Conservation (phyloP, 2,797 vertebrate species). For the Syndactyla subalaris region DNA sequence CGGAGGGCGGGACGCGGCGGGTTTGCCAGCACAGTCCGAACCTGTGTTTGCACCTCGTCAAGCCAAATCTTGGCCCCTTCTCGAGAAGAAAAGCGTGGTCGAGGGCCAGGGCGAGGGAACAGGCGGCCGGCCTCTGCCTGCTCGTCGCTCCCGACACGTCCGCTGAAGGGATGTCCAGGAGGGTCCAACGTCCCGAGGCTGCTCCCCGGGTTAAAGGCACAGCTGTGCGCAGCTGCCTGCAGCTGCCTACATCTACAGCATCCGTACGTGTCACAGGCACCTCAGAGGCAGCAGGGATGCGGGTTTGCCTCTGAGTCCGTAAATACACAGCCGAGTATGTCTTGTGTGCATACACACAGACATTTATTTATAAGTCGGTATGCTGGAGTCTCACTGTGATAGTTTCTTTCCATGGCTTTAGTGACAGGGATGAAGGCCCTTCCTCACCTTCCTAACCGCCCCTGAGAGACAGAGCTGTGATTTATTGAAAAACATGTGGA, state of each 20-base stretch:
- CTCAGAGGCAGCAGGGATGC: background rate
- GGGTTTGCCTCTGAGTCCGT: background rate
- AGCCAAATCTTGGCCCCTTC: background rate
- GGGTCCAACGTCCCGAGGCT: too few species aligned
- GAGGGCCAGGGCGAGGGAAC: background rate
- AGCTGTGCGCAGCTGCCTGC: background rate
- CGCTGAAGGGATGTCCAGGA: background rate
- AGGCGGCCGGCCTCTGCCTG: background rate
- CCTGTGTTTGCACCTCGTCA: background rate
- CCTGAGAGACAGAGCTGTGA: background rate
- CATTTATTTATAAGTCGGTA: background rate
- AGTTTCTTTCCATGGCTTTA: accelerated
- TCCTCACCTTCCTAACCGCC: background rate
- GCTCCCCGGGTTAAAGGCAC: background rate
- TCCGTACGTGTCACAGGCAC: background rate
- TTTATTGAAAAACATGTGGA: background rate
- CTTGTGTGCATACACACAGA: background rate
- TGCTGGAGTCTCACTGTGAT: background rate
- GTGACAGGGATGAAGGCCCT: background rate
- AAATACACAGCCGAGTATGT: accelerated
- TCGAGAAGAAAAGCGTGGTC: background rate
- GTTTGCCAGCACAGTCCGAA: background rate
- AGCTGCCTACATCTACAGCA: background rate
- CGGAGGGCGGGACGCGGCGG: accelerated
- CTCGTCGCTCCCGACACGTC: background rate